Evolutionary conservation across 2,888 invertebrate species (phyloP).

Genomic region (Rambutsinella grinnellia): DNA sequence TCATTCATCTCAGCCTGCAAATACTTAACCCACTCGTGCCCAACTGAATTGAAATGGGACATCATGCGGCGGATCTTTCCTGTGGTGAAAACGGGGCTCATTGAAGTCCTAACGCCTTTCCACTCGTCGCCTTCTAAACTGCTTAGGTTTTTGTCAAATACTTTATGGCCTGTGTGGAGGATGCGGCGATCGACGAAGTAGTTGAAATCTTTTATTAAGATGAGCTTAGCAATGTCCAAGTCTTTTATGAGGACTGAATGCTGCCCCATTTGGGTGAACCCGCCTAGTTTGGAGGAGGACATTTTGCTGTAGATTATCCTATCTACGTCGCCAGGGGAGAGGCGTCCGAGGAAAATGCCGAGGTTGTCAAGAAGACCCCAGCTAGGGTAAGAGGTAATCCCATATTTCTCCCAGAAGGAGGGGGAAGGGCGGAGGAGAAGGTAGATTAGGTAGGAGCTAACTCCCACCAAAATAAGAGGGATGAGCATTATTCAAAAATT

Average conservation of each 20-base stretch:
- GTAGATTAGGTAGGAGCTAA: no score
- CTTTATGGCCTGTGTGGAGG: no score
- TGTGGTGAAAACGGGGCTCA: slow-evolving; percentile 46
- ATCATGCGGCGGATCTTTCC: slow-evolving; percentile 37
- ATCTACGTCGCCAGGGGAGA: background rate
- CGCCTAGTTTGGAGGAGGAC: slow-evolving; percentile 12
- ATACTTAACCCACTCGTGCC: background rate
- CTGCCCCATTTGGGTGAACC: background rate
- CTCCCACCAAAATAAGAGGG: no score
- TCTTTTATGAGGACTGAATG: slow-evolving; percentile 19
- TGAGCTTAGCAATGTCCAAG: slow-evolving; percentile 11
- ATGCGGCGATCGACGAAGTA: slow-evolving; percentile 30
- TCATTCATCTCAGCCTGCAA: slow-evolving; percentile 18
- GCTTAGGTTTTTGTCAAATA: slow-evolving; percentile 20
- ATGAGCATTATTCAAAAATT: no score
- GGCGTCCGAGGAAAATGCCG: background rate
- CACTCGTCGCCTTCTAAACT: slow-evolving; percentile 34
- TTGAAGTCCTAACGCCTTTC: slow-evolving; percentile 33
- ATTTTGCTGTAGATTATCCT: slow-evolving; percentile 7
- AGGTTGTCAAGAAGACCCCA: background rate
- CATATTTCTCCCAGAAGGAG: slow-evolving; percentile 14
- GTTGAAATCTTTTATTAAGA: slow-evolving; percentile 39
- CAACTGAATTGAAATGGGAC: no score
- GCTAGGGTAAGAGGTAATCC: slow-evolving; percentile 2
- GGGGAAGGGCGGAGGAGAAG: no score